Conservation (phyloP, 2,113 vertebrate species). For the Thomomys bottae region DNA sequence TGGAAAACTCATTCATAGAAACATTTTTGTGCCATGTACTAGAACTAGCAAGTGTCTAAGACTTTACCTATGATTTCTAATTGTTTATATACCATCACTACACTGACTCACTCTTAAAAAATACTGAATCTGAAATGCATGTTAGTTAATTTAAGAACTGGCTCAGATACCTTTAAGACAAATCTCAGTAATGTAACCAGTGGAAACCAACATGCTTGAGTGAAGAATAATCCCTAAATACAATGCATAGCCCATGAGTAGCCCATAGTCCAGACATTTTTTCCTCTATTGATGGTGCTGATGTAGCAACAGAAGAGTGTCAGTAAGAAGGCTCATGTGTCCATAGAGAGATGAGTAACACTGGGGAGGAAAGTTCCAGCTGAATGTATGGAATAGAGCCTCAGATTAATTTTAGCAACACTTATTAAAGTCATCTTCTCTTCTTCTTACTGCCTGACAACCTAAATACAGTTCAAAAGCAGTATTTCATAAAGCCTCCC, state of each 20-base stretch:
- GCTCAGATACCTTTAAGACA: not conserved
- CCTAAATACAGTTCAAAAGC: slow-evolving; percentile 15
- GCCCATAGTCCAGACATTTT: not conserved
- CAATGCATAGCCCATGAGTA: not conserved
- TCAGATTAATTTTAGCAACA: not conserved
- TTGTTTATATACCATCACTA: not conserved
- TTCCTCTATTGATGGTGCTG: not conserved
- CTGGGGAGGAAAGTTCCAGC: not conserved
- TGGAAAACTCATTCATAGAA: slow-evolving; percentile 1
- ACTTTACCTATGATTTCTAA: not conserved
- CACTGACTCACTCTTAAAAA: not conserved
- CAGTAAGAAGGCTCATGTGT: too few species aligned
- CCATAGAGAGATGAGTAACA: not conserved
- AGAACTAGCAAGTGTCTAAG: too few species aligned
- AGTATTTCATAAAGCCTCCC: not conserved
- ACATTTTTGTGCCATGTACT: too few species aligned
- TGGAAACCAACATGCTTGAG: not conserved
- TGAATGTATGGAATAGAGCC: not conserved
- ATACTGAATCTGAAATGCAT: not conserved
- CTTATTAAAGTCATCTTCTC: slow-evolving; percentile 17
- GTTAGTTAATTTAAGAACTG: not conserved
- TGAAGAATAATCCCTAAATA: slow-evolving; percentile 21
- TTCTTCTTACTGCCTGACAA: not conserved
- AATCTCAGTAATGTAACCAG: not conserved
- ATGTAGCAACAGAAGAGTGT: not conserved